Conservation (phyloP, 2,797 vertebrate genomes). For the Margarornis squamiger region DNA sequence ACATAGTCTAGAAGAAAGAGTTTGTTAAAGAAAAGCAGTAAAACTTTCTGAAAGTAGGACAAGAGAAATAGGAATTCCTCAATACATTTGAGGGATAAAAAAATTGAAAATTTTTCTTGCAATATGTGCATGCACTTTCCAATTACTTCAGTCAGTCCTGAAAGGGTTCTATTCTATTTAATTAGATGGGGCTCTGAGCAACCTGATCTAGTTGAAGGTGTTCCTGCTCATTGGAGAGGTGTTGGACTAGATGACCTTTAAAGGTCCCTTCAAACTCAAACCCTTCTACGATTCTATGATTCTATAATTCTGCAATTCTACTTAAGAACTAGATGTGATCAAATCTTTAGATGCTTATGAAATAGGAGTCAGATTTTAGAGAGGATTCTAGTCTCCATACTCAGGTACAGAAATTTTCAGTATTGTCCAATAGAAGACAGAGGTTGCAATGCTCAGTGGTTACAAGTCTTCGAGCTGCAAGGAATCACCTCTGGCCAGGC, state of each 20-base stretch:
- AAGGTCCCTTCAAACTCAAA: neutral
- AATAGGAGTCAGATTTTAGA: neutral
- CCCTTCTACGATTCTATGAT: neutral
- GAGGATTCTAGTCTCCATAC: neutral
- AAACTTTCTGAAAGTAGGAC: neutral
- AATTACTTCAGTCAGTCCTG: neutral
- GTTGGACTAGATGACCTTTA: neutral
- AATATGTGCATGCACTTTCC: neutral
- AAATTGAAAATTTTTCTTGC: neutral
- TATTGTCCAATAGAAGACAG: neutral
- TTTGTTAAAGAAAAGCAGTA: neutral
- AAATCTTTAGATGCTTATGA: neutral
- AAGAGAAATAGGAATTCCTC: neutral
- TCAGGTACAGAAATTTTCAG: neutral
- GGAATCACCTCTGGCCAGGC: no score
- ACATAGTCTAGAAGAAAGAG: neutral
- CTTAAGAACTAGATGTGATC: neutral
- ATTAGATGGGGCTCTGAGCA: neutral
- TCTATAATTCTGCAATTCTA: neutral
- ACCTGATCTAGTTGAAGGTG: neutral
- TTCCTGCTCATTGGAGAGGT: neutral
- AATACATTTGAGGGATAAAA: neutral
- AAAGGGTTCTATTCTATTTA: neutral
- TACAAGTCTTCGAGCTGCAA: neutral
- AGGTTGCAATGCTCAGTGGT: neutral